Base-by-base conservation (phyloP, 2,797 vertebrate genomes). In the Notolabrus celidotus region DNA sequence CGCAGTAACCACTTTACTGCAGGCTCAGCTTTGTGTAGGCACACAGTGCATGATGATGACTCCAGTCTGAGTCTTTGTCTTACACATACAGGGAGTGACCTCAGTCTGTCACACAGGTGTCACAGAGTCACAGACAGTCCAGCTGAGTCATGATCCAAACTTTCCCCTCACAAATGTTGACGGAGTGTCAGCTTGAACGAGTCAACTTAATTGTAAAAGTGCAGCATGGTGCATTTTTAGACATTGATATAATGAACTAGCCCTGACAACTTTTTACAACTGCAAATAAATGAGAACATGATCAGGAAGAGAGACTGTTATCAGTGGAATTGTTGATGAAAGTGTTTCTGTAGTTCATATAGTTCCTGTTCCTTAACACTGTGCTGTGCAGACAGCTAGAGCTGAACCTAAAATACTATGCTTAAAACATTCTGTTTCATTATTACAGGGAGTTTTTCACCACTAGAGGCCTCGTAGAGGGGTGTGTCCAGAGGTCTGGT, bases 21-120 rank as follows among this genome's bases (percentile, higher is more conserved):
- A 80, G 82, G 82, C 86, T 87, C 77, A 78, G 87, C 76, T 79
- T 47, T 84, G 84, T 87, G 84, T 71, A 74, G 84, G 74, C 75
- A 66, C 75, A 66, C 31, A 59, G 62, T 56, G 59, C 25, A 36
- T 12, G 10, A 36, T 36, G 42, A 85, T 70, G 86, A 86, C 86
- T 86, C 58, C 71, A 74, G 81, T 83, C 86, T 88, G 88, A 87
- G 80, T 83, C 74, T 84, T 77, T 71, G 84, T 80, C 82, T 75
- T 80, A 55, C 67, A 91, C 86, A 82, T 22, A 47, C 45, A 72
- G 62, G 60, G 46, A 51, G 69, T 83, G 86, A 90, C 84, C 80
- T 87, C 84, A 85, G 74, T 68, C 64, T 83, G 38, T 86, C 87
- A 86, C 84, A 77, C 83, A 86, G 88, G 89, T 90, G 88, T 80